A percentile compares a stretch with the other conserved stretches of the same genome.
phyloP scores from a whole-genome alignment of 2,113 vertebrate species.

The Glaucomys volans region DNA sequence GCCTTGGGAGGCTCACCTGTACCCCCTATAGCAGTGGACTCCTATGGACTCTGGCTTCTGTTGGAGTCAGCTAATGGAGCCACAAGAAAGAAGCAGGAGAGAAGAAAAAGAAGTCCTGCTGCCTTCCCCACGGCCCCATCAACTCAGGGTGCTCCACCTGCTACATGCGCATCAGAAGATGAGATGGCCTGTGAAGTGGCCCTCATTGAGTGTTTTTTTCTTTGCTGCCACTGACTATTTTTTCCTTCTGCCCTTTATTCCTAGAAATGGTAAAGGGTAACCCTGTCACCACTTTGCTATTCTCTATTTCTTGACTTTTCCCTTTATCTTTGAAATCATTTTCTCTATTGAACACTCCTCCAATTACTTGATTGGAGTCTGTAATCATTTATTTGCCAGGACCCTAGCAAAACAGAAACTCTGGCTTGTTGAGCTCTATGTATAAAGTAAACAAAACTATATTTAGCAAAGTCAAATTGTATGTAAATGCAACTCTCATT shows the following conservation, averaged over 20 bases:
- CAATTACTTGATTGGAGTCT: neutral
- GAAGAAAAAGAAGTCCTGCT: neutral
- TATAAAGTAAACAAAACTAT: constrained; percentile 21
- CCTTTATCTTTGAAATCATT: neutral
- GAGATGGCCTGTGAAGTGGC: neutral
- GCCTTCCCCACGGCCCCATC: neutral
- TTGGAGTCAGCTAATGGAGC: neutral
- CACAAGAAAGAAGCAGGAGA: neutral
- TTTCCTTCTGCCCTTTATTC: neutral
- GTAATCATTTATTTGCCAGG: neutral
- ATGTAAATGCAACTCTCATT: constrained; percentile 29
- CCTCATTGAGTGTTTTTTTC: neutral
- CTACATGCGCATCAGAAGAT: neutral
- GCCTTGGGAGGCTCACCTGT: neutral
- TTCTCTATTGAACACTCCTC: neutral
- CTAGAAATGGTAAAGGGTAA: neutral
- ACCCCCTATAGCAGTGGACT: neutral
- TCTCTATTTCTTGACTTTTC: neutral
- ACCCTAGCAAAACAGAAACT: constrained; percentile 17
- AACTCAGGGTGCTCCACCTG: neutral
- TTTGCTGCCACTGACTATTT: neutral
- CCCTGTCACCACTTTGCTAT: neutral
- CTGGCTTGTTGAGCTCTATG: neutral
- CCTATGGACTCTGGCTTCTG: neutral
- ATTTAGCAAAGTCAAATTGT: neutral